A percentile compares a stretch with the other conserved stretches of the same genome.
Evolutionary conservation across 2,888 invertebrate species (phyloP).

Genomic region (Lamellibrachia satsuma): DNA sequence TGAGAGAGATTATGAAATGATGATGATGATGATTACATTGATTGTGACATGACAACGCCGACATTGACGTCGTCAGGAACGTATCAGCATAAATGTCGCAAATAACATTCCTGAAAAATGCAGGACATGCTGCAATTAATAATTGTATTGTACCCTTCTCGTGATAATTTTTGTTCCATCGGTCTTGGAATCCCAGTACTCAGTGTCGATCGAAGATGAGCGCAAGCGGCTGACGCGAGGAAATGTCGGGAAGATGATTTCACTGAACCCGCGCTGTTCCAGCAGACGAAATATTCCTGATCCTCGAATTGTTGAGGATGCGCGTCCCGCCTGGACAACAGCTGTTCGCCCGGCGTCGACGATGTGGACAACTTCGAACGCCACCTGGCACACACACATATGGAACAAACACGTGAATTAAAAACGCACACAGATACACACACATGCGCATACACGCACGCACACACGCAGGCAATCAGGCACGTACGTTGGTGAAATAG

Average conservation of each 20-base stretch:
- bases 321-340: background rate
- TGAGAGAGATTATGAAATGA: too few relatives aligned
- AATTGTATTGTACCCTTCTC: background rate
- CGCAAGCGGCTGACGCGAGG: background rate
- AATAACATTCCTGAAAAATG: background rate
- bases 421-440: background rate
- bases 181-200: background rate
- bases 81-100: background rate
- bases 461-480: too few relatives aligned
- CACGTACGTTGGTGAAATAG: too few relatives aligned
- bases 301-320: background rate
- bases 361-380: background rate
- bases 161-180: background rate
- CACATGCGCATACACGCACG: too few relatives aligned
- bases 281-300: background rate
- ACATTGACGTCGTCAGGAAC: background rate
- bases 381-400: background rate
- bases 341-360: background rate
- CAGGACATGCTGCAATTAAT: background rate
- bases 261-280: background rate
- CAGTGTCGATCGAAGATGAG: background rate
- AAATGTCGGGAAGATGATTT: background rate
- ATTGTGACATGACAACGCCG: background rate
- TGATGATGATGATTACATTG: too few relatives aligned
- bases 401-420: background rate